Evolutionary conservation across 2,113 vertebrate genomes (phyloP).

Genomic region (Megaceryle torquata): DNA sequence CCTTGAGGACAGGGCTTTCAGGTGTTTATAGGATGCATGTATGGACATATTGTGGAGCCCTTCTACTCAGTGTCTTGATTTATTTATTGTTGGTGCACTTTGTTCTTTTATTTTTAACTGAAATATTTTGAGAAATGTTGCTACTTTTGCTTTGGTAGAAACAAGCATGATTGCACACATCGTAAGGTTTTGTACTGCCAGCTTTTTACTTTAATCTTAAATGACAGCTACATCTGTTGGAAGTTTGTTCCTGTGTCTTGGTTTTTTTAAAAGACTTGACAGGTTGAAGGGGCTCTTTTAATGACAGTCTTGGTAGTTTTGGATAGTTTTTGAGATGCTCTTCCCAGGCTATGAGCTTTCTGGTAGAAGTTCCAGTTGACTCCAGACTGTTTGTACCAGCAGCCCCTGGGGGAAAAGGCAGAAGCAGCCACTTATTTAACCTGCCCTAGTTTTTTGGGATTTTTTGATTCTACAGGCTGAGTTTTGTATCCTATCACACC

Average conservation of each 20-base stretch:
- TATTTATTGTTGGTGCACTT: not conserved
- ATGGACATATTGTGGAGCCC: not conserved
- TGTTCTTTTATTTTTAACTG: not conserved
- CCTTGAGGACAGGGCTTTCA: not conserved
- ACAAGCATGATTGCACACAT: slow-evolving; percentile 21
- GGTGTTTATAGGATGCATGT: not conserved
- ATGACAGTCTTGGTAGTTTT: not conserved
- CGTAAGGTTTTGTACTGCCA: not conserved
- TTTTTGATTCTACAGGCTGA: not conserved
- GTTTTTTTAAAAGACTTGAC: slow-evolving; percentile 7
- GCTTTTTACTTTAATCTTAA: slow-evolving; percentile 42
- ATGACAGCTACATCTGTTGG: slow-evolving; percentile 62
- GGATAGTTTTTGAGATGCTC: not conserved
- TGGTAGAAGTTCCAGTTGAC: not conserved
- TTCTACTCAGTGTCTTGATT: not conserved
- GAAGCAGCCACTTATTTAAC: not conserved
- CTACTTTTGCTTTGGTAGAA: not conserved
- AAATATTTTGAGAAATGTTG: slow-evolving; percentile 2
- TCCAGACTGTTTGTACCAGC: not conserved
- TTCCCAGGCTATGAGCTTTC: not conserved
- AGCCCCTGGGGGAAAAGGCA: not conserved
- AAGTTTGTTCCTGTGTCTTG: slow-evolving; percentile 32
- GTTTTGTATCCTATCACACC: not conserved
- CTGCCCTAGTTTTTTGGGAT: not conserved
- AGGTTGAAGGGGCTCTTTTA: slow-evolving; percentile 19